These are phyloP conservation scores for Dasyprocta punctata DNA, from an alignment of 2,113 vertebrate genomes.

Conservation along the genomic window DNA sequence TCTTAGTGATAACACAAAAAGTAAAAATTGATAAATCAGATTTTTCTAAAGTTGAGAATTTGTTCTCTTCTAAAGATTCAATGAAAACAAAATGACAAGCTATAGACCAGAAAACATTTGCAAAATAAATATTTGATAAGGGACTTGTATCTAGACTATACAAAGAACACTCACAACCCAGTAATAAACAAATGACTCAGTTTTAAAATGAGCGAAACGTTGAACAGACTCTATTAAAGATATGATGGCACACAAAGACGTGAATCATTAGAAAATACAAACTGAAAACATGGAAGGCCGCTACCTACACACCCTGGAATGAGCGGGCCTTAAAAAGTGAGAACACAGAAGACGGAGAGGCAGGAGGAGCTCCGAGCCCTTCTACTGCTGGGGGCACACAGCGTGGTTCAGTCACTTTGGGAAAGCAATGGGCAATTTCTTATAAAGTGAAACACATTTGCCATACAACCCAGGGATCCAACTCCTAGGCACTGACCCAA, in stretches of 20 bases:
- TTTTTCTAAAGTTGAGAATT: background rate
- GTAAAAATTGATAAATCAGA: background rate
- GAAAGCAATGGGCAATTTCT: background rate
- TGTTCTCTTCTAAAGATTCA: background rate
- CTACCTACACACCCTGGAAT: background rate
- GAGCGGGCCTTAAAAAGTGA: background rate
- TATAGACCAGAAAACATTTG: background rate
- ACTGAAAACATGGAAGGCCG: background rate
- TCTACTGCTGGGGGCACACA: background rate
- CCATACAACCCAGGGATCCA: background rate
- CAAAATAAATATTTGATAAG: slow-evolving; percentile 1
- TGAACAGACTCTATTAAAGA: background rate
- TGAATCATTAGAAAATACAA: slow-evolving; percentile 3
- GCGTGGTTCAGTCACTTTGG: background rate
- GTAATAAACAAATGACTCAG: background rate
- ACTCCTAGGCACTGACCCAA: background rate
- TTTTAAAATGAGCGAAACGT: background rate
- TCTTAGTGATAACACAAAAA: slow-evolving; percentile 32
- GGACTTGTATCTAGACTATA: background rate
- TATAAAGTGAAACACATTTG: background rate
- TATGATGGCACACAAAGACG: background rate
- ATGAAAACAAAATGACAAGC: slow-evolving; percentile 44
- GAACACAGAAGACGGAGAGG: background rate
- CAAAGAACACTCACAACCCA: background rate
- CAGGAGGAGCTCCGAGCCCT: background rate